Evolutionary conservation across 2,797 vertebrate genomes (phyloP), one percentile per base, ranked within the genome.

Genomic region (Chelon labrosus): DNA sequence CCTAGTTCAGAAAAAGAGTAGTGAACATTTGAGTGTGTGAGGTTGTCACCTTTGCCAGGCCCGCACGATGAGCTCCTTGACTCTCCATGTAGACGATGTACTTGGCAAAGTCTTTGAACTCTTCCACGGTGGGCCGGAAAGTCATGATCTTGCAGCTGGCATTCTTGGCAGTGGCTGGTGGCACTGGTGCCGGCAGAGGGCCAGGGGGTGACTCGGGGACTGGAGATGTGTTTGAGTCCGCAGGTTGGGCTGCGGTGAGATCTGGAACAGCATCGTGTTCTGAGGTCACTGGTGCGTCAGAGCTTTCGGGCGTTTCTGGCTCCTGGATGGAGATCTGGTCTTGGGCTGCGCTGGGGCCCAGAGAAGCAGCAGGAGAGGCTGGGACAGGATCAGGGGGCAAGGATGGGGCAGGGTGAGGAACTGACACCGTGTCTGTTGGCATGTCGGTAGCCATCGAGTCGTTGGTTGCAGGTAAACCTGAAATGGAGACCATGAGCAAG

Each of bases 101-200:
- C 68, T 96, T 96, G 10, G 94, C 95, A 10, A 99, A 99, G 83
- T 99, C 96, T 49, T 95, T 94, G 68, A 99, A 99, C 67, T 99
- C 98, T 60, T 99, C 97, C 79, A 98, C 89, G 7, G 96, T 97
- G 22, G 98, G 98, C 3, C 95, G 92, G 70, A 99, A 99, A 0
- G 97, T 99, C 97, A 99, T 98, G 90, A 99, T 99, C 88, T 99
- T 99, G 77, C 95, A 98, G 86, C 95, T 92, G 0, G 97, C 95
- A 88, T 98, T 98, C 85, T 96, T 96, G 1, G 94, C 89, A 3
- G 73, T 77, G 58, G 53, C 25, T 83, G 94, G 0, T 84, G 93
- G 95, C 91, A 17, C 91, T 85, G 91, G 92, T 86, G 77, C 78
- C 10, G 8, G 50, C 52, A 65, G 46, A 16, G 75, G 53, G 10